Base-by-base conservation (phyloP, 2,113 vertebrate species). In the Eleginops maclovinus region DNA sequence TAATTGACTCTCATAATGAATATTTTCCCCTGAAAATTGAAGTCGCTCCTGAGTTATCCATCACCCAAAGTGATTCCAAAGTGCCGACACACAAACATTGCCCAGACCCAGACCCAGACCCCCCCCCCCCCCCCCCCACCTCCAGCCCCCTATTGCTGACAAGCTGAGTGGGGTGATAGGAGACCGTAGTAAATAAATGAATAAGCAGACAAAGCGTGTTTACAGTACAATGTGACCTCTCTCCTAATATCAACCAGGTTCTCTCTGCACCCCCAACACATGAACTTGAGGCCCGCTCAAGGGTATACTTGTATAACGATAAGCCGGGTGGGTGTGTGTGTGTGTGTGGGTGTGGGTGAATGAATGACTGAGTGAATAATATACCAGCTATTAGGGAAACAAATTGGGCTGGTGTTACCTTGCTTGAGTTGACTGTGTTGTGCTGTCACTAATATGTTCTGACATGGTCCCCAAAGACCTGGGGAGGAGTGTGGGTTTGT, bases 211-310 rank as follows among this genome's bases (percentile, higher is more conserved):
- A 90, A 92, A 90, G 88, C 79, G 77, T 90, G 91, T 93, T 93
- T 91, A 92, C 88, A 92, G 87, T 89, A 87, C 93, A 95, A 93
- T 91, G 88, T 94, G 93, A 95, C 93, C 93, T 91, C 91, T 92
- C 81, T 88, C 75, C 90, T 90, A 92, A 93, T 94, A 91, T 85
- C 75, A 83, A 65, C 75, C 72, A 64, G 73, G 55, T 82, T 89
- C 79, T 74, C 87, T 85, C 84, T 89, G 72, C 89, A 87, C 89
- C 89, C 88, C 85, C 85, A 87, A 50, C 73, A n/a, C 44, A 86
- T 93, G 92, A 93, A 93, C 93, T 94, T 94, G 93, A 92, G 84
- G 81, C 86, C 84, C 3, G 80, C 91, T 92, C 92, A 94, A 95
- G 94, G 94, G 91, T 91, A 93, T 77, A 79, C 89, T 75, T 79